Evolutionary conservation across 92 coral and sea anemone genomes (phyloP).

Genomic region (Isaurus tuberculatus): DNA sequence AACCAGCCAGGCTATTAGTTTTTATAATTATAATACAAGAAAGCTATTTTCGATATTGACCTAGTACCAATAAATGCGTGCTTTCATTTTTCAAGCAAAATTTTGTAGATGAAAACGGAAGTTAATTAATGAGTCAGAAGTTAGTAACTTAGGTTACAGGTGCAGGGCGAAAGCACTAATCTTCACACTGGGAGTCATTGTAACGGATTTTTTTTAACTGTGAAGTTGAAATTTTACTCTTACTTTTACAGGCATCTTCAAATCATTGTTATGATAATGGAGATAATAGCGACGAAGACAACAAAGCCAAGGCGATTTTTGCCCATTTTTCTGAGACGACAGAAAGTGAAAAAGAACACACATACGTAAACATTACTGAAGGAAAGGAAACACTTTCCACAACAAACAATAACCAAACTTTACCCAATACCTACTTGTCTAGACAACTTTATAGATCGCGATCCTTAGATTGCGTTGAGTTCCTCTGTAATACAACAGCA

Average conservation of each 20-base stretch:
- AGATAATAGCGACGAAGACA: background rate
- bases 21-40: no score
- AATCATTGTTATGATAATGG: background rate
- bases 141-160: no score
- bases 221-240: background rate
- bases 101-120: no score
- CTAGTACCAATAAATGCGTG: no score
- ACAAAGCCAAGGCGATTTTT: background rate
- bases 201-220: background rate
- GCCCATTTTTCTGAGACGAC: background rate
- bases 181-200: no score
- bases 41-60: no score
- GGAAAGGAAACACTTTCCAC: background rate
- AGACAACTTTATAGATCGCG: background rate
- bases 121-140: no score
- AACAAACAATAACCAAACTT: background rate
- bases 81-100: no score
- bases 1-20: no score
- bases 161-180: no score
- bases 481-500: background rate
- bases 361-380: constrained; percentile 13
- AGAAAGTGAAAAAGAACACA: background rate
- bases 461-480: background rate
- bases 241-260: background rate
- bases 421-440: no score